Conservation (phyloP, 2,113 vertebrate genomes). For the Corvus moneduloides region DNA sequence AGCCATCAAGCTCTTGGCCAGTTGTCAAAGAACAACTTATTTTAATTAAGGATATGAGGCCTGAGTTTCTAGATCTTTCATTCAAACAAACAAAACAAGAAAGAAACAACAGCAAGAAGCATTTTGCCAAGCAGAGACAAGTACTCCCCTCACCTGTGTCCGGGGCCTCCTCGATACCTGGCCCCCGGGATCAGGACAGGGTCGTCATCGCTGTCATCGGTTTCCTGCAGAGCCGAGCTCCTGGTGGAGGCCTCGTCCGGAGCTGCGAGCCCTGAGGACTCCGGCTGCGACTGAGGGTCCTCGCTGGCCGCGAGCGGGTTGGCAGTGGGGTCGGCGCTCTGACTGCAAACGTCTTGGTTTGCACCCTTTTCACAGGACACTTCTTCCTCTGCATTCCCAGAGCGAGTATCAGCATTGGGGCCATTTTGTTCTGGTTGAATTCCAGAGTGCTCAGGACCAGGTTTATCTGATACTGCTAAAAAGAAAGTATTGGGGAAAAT, state of each 20-base stretch:
- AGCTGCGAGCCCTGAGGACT: constrained; percentile 44
- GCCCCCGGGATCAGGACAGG: constrained; percentile 90
- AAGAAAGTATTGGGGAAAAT: neutral
- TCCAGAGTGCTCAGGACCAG: constrained; percentile 29
- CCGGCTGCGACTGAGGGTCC: constrained; percentile 46
- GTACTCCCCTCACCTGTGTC: constrained; percentile 83
- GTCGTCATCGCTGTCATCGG: constrained; percentile 94
- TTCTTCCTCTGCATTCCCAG: constrained; percentile 45
- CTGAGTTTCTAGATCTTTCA: neutral
- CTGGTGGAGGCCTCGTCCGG: constrained; percentile 70
- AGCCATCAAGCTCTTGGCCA: neutral
- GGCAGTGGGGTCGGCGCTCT: neutral
- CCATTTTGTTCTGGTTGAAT: neutral
- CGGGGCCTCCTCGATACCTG: constrained; percentile 86
- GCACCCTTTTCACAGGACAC: neutral
- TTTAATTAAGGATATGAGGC: neutral
- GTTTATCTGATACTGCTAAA: constrained; percentile 19
- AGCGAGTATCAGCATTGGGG: neutral
- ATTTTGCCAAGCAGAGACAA: neutral
- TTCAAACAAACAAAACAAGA: neutral
- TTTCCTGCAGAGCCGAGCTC: constrained; percentile 82
- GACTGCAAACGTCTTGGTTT: neutral
- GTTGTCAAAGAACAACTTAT: neutral
- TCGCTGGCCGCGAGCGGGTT: neutral
- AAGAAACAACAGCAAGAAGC: fast-evolving